Evolutionary conservation across 2,113 vertebrate species (phyloP).

Genomic region (Mesitornis unicolor): DNA sequence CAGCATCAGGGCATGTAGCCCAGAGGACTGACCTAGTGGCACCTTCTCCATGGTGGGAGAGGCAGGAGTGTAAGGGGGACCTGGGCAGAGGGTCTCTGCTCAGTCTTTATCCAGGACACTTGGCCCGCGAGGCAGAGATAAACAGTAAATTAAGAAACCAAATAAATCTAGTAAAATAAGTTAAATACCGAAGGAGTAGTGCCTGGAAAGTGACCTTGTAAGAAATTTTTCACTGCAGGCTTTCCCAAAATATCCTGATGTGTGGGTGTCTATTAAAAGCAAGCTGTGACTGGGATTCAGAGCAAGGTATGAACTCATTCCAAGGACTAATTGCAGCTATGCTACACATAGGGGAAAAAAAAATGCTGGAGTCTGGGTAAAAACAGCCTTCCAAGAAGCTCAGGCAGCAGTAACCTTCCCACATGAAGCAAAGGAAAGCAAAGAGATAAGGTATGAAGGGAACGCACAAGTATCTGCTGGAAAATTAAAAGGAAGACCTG

Average conservation of each 20-base stretch:
- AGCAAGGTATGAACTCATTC: constrained; percentile 23
- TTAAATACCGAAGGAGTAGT: not conserved
- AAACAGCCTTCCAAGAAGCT: not conserved
- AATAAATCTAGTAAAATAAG: not conserved
- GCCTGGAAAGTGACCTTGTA: not conserved
- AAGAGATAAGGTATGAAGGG: not conserved
- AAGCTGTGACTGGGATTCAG: constrained; percentile 5
- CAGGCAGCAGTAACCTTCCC: not conserved
- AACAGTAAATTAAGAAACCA: not conserved
- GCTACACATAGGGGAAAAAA: not conserved
- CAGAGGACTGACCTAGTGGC: not conserved
- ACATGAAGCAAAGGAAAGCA: not conserved
- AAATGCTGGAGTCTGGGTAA: not conserved
- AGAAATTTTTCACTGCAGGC: not conserved
- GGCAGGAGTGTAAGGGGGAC: not conserved
- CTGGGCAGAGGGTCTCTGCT: not conserved
- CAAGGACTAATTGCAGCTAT: constrained; percentile 2
- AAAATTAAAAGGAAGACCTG: not conserved
- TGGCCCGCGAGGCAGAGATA: not conserved
- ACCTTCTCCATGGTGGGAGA: not conserved
- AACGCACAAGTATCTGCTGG: not conserved
- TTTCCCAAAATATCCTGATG: constrained; percentile 33
- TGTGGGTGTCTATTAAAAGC: constrained; percentile 48
- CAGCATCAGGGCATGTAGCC: not conserved
- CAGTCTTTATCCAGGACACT: not conserved